Evolutionary conservation across 53 echinoderm and acorn worm species (phyloP), one percentile per base, ranked within the genome.

Genomic region (Echinometra lucunter): DNA sequence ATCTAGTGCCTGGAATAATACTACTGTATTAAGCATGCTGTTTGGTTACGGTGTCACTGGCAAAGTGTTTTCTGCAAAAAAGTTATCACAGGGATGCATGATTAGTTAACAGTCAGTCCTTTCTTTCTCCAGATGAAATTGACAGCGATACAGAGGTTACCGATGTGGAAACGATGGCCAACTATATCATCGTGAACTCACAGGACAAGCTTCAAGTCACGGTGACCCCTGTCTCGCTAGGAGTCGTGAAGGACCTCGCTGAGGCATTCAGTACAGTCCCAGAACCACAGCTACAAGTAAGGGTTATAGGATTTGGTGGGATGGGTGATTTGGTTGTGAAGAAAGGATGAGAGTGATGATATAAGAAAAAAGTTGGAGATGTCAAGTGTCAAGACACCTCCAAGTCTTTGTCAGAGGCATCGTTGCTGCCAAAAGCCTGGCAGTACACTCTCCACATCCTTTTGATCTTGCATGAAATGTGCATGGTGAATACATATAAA

Each of bases 181-280:
- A 98, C 44, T 99, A 97, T 90, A 88, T 99, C 89, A 95, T 99
- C 67, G 94, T 99, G 55, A 99, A 95, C 90, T 96, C 99, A 37
- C 95, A 94, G 38, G 98, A 99, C 82, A 96, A 94, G 2, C 82
- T 98, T 44, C 96, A 99, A 67, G 21, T 97, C 19, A 96, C 99
- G 0, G 96, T 96, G 37, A 99, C 98, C 44, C 98, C 99, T 3
- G 92, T 89, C 74, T 96, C 98, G 25, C 95, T 99, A 72, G 89
- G 94, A 53, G 93, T 96, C 42, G 92, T 98, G 80, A 98, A 96
- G 38, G 97, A 99, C 35, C 90, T 99, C 30, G 81, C 96, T 32
- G 95, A 94, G 44, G 96, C 96, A 17, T 99, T 97, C 94, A 97
- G 93, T 60, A 94, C 96, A n/a, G 94, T 66, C 44, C 97, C 98